Base-by-base conservation (phyloP, 2,113 vertebrate species). In the Cinclus cinclus region DNA sequence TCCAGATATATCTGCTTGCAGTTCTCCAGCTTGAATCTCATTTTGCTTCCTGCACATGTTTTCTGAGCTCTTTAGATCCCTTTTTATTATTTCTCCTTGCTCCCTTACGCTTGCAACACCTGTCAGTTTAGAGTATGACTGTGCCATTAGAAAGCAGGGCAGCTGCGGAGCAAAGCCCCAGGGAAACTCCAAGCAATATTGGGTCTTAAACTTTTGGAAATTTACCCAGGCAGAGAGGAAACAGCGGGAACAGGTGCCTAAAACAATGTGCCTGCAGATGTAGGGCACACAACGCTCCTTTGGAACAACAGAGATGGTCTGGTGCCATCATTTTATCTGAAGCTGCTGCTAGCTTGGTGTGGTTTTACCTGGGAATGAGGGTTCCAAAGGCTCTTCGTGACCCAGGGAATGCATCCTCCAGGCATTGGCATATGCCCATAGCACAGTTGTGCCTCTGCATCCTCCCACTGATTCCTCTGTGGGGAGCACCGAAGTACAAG, bases 11-110 rank as follows among this genome's bases (percentile, higher is more conserved):
- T 95, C 73, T 92, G 74, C 79, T 80, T 80, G 81, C 82, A 93
- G 42, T 83, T 93, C 67, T 93, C 59, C 75, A 80, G 62, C 30
- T 23, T 76, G 81, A 95, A 92, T 87, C 82, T 94, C 78, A 95
- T 95, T 97, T 95, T 95, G 55, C 71, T 83, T 73, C 50, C 78
- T 83, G 90, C 79, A 74, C 6, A 0, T 53, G 91, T 63, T 91
- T 91, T 86, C 87, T 91, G 90, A 95, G 93, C 85, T 94, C 85
- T 93, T 95, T 83, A 93, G 84, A 95, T 92, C 82, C 82, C 55
- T 88, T 94, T 94, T 90, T 85, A 96, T 95, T 95, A 97, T 95
- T 95, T 95, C 59, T 77, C 71, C 71, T 88, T 56, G 30, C 63
- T 90, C 2, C 0, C 74, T 79, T 87, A 31, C 0, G 3, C 77